A percentile compares a stretch with the other conserved stretches of the same genome.
Evolutionary conservation across 1,140 invertebrate species (phyloP).

Genomic region (Nymphalis io): DNA sequence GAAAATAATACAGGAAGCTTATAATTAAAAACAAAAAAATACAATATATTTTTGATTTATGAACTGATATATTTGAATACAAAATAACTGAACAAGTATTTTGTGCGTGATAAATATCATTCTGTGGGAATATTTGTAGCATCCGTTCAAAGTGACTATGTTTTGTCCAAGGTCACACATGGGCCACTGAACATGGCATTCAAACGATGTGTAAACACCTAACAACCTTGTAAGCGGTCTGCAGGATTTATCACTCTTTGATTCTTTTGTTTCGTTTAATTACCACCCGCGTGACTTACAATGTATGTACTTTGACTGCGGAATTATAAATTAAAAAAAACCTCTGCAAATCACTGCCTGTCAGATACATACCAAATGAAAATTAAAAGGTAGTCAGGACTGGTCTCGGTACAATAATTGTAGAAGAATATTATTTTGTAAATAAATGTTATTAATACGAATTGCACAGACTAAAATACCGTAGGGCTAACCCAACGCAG

Average conservation of each 20-base stretch:
- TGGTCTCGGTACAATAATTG: background rate
- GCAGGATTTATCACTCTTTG: conserved; percentile 47
- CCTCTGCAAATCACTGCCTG: background rate
- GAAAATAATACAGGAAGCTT: background rate
- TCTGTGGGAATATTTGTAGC: conserved; percentile 17
- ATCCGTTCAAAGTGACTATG: conserved; percentile 27
- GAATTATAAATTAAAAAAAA: conserved; percentile 6
- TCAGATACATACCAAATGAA: background rate
- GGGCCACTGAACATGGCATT: conserved; percentile 55
- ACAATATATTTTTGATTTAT: background rate
- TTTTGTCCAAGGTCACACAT: conserved; percentile 44
- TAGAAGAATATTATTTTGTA: too few species aligned
- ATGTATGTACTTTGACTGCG: conserved; percentile 1
- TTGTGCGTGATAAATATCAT: background rate
- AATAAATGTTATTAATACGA: too few species aligned
- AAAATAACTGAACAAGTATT: background rate
- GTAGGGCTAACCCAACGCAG: background rate
- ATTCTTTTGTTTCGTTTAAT: conserved; percentile 55
- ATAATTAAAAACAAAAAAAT: background rate
- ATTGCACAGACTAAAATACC: too few species aligned
- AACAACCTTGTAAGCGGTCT: conserved; percentile 39
- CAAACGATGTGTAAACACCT: conserved; percentile 44
- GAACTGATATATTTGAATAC: background rate
- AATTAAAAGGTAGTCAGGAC: background rate
- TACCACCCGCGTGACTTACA: conserved; percentile 29